phyloP scores from a whole-genome alignment of 2,888 invertebrate genomes.

The Pristionchus fissidentatus region DNA sequence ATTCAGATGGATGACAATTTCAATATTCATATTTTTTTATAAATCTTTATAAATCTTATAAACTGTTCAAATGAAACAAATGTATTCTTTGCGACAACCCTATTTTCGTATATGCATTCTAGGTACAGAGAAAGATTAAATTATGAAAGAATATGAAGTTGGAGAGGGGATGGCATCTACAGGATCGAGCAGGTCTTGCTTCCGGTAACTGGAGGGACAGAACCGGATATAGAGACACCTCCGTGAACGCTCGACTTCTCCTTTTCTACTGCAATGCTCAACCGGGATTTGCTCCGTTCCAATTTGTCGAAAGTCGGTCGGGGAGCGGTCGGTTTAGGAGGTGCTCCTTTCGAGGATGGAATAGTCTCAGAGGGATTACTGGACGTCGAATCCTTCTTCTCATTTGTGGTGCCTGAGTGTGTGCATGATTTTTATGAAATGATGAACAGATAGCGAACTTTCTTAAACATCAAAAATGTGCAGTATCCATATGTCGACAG shows the following conservation, averaged over 20 bases:
- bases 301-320: slow-evolving; percentile 64
- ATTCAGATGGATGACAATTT: too few relatives aligned
- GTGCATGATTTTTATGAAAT: not conserved
- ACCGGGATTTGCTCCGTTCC: slow-evolving; percentile 60
- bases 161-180: not conserved
- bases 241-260: slow-evolving; percentile 42
- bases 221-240: slow-evolving; percentile 6
- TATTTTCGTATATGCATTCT: too few relatives aligned
- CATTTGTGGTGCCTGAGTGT: slow-evolving; percentile 41
- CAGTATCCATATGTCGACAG: too few relatives aligned
- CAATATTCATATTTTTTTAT: too few relatives aligned
- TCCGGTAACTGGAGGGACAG: slow-evolving; percentile 7
- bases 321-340: slow-evolving; percentile 51
- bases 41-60: too few relatives aligned
- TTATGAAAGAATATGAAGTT: too few relatives aligned
- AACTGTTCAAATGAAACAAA: too few relatives aligned
- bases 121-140: too few relatives aligned
- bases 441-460: not conserved
- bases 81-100: too few relatives aligned
- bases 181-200: slow-evolving; percentile 33
- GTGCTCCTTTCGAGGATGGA: not conserved
- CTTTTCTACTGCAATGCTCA: slow-evolving; percentile 37
- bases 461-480: too few relatives aligned
- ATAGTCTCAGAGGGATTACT: not conserved
- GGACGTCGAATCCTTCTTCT: slow-evolving; percentile 51